phyloP scores from a whole-genome alignment of 2,797 vertebrate genomes.

The Iguana delicatissima region DNA sequence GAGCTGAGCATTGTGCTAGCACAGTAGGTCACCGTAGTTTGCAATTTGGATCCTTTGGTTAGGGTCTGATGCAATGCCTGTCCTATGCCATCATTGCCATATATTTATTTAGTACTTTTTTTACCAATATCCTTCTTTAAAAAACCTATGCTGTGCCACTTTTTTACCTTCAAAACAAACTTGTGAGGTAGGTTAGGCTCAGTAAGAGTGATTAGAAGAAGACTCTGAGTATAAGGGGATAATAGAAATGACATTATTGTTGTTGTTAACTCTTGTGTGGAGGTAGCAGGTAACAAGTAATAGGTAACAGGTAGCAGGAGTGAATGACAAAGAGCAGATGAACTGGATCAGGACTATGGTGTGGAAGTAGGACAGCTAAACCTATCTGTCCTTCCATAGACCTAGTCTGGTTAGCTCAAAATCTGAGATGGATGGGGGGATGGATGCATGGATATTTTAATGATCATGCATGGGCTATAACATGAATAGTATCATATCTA shows the following conservation, averaged over 20 bases:
- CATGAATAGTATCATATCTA: background rate
- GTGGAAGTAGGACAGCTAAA: background rate
- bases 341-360: background rate
- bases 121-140: background rate
- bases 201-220: background rate
- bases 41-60: background rate
- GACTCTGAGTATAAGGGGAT: too few relatives aligned
- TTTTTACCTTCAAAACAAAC: background rate
- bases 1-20: background rate
- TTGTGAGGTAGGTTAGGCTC: background rate
- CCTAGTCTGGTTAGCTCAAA: too few relatives aligned
- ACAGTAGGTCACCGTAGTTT: background rate
- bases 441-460: too few relatives aligned
- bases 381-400: background rate
- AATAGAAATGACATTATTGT: background rate
- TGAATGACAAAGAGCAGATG: background rate
- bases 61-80: background rate
- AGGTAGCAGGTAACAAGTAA: background rate
- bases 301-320: too few relatives aligned
- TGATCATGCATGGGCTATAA: background rate
- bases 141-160: background rate
- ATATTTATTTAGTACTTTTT: background rate
- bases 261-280: background rate
- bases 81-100: background rate
- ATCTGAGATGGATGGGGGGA: too few relatives aligned